phyloP scores from a whole-genome alignment of 2,113 vertebrate species.

The Chinchilla lanigera region DNA sequence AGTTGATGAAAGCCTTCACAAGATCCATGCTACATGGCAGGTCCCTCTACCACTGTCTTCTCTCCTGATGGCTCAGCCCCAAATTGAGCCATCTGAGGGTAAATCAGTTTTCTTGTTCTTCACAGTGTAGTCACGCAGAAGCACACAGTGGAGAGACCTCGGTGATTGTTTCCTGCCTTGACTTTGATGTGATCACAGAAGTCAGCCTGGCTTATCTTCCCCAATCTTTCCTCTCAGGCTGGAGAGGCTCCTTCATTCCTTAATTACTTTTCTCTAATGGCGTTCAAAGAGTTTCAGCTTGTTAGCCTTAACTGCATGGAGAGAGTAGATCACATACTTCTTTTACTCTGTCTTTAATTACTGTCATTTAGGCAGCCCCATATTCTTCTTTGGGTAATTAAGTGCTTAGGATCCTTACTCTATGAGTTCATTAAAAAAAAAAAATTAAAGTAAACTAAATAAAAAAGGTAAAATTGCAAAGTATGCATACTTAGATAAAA shows the following conservation, averaged over 20 bases:
- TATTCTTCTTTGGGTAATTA: conserved; percentile 49
- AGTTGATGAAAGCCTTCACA: background rate
- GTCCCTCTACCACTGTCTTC: background rate
- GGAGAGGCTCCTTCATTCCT: background rate
- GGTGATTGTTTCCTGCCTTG: background rate
- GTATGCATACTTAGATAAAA: background rate
- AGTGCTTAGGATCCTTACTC: background rate
- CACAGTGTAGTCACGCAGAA: background rate
- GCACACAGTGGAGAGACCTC: background rate
- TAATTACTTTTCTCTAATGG: background rate
- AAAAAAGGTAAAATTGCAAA: background rate
- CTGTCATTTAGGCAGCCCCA: background rate
- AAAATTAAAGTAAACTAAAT: background rate
- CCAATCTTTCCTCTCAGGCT: background rate
- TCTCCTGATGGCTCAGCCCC: background rate
- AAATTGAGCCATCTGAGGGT: background rate
- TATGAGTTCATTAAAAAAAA: background rate
- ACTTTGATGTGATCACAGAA: background rate
- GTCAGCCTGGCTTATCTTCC: background rate
- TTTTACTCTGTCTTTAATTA: conserved; percentile 38
- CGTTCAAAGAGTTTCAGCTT: conserved; percentile 22
- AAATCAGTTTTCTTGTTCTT: background rate
- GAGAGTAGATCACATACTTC: background rate
- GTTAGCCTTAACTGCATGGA: background rate
- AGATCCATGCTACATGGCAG: background rate